These are phyloP conservation scores for Anhinga anhinga DNA, from an alignment of 2,113 vertebrate species.

Conservation along the genomic window DNA sequence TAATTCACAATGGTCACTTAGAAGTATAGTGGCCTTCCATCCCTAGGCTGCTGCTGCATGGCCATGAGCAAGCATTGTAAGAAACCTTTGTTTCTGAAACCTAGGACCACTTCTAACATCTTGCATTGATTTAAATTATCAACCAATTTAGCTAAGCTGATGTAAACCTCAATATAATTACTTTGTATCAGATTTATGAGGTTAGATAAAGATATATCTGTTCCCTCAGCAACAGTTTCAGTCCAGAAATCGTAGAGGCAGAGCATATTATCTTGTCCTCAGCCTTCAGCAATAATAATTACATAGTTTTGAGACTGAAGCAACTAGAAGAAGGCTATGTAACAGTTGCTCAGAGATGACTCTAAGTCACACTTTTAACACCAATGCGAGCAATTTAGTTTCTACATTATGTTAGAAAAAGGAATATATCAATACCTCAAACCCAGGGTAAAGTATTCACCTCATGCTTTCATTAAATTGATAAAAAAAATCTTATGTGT, in stretches of 20 bases:
- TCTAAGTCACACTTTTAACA: neutral
- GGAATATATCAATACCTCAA: neutral
- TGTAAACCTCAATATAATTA: neutral
- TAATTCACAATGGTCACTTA: neutral
- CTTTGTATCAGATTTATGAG: neutral
- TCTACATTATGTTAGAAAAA: neutral
- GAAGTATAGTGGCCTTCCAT: neutral
- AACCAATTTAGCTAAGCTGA: neutral
- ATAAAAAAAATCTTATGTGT: neutral
- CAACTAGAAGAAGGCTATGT: neutral
- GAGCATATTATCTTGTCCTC: neutral
- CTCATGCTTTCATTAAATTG: neutral
- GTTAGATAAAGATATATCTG: neutral
- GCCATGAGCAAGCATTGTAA: neutral
- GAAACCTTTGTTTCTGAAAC: neutral
- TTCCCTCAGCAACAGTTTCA: neutral
- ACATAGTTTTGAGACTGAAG: neutral
- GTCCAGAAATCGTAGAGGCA: neutral
- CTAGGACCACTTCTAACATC: neutral
- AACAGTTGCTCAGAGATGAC: rapidly evolving
- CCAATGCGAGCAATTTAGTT: neutral
- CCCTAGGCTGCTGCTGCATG: neutral
- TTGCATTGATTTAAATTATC: neutral
- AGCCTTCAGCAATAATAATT: neutral
- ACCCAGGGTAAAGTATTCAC: neutral